Conservation (phyloP, 2,113 vertebrate genomes). For the Microcebus griseorufus region DNA sequence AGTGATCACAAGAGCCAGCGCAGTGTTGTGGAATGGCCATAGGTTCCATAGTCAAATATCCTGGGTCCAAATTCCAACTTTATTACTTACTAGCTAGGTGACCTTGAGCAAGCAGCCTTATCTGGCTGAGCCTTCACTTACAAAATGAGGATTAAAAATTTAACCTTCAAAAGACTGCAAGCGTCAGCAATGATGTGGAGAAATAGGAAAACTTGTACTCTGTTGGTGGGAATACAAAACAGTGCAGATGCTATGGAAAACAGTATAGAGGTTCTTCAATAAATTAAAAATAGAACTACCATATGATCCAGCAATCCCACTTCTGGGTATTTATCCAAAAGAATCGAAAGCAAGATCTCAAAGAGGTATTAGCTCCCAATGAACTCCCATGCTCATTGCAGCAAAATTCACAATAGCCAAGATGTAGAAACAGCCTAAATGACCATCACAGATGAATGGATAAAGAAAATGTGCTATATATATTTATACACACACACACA, state of each 20-base stretch:
- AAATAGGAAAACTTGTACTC: neutral
- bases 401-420: neutral
- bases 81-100: conserved; percentile 33
- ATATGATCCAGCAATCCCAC: neutral
- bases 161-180: conserved; percentile 9
- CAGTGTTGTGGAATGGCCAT: neutral
- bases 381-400: neutral
- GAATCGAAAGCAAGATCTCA: neutral
- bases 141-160: conserved; percentile 61
- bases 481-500: too few relatives aligned
- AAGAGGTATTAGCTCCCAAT: neutral
- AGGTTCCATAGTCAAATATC: conserved; percentile 11
- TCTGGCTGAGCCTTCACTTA: conserved; percentile 44
- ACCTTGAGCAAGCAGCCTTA: conserved; percentile 47
- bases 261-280: neutral
- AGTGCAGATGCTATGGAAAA: neutral
- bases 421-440: neutral
- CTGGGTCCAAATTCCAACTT: conserved; percentile 62
- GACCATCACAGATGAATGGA: neutral
- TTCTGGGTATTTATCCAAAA: conserved; percentile 9
- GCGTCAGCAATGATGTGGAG: neutral
- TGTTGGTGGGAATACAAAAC: neutral
- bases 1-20: conserved; percentile 27
- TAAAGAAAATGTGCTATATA: neutral
- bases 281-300: neutral